Conservation (phyloP, 2,888 invertebrate genomes). For the Horisme vitalbata region DNA sequence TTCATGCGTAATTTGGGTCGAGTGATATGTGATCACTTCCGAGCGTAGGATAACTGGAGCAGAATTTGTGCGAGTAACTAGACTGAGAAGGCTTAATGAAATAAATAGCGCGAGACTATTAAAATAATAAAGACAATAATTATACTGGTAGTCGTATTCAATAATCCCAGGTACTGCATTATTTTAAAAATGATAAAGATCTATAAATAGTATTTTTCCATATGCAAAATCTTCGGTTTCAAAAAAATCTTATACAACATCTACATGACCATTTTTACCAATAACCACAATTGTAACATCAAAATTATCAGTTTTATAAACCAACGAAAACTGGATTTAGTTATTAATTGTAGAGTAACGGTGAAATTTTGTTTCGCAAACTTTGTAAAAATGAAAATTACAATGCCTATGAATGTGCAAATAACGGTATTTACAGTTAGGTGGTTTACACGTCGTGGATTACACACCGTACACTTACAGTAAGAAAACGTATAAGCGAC, state of each 20-base stretch:
- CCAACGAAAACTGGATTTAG: no score
- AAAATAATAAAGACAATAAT: slow-evolving; percentile 29
- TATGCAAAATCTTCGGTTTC: no score
- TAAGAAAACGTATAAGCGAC: slow-evolving; percentile 56
- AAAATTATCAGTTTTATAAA: no score
- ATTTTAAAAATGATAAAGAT: no score
- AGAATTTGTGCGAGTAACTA: slow-evolving; percentile 69
- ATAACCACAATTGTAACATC: no score
- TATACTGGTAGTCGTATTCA: not conserved
- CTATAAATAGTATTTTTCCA: no score
- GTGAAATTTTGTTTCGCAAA: slow-evolving; percentile 5
- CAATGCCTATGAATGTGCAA: slow-evolving; percentile 11
- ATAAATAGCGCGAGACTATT: slow-evolving; percentile 68
- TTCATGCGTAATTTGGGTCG: slow-evolving; percentile 63
- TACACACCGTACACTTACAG: slow-evolving; percentile 49
- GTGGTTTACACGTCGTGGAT: slow-evolving; percentile 41
- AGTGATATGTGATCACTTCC: slow-evolving; percentile 72
- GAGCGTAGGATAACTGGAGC: slow-evolving; percentile 69
- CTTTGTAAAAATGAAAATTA: slow-evolving; percentile 15
- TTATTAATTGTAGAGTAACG: not conserved
- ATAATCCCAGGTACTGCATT: no score
- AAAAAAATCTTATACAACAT: no score
- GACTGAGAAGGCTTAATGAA: slow-evolving; percentile 67
- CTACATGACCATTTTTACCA: no score
- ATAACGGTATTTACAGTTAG: slow-evolving; percentile 55